phyloP scores from a whole-genome alignment of 2,113 vertebrate genomes.

The Acanthisitta chloris region DNA sequence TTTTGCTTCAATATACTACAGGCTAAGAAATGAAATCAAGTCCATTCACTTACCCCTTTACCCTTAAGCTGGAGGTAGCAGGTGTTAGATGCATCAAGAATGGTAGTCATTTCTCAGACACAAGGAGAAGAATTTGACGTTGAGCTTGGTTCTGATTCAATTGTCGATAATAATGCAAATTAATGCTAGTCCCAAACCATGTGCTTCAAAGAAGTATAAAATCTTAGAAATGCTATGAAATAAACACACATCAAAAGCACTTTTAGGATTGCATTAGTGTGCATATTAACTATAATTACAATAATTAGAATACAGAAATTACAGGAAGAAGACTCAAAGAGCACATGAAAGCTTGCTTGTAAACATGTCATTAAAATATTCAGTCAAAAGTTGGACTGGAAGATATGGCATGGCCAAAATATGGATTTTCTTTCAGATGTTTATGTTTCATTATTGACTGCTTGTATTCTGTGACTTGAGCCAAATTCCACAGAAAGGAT shows the following conservation, averaged over 20 bases:
- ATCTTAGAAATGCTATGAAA: not conserved
- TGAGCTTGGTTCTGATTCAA: not conserved
- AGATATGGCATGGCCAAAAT: not conserved
- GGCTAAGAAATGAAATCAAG: not conserved
- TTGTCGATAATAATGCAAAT: not conserved
- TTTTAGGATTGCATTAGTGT: not conserved
- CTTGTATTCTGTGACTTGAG: not conserved
- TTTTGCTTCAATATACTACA: not conserved
- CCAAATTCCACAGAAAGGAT: not conserved
- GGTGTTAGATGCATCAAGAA: not conserved
- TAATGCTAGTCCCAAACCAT: not conserved
- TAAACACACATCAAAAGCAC: not conserved
- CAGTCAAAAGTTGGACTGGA: not conserved
- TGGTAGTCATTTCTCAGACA: not conserved
- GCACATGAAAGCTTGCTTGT: not conserved
- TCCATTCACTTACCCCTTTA: not conserved
- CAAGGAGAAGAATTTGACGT: not conserved
- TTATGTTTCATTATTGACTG: not conserved
- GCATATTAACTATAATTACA: not conserved
- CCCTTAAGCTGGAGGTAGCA: not conserved
- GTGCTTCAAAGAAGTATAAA: not conserved
- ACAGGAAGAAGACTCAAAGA: conserved; percentile 12
- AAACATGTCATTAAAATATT: conserved; percentile 13
- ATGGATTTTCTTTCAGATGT: not conserved
- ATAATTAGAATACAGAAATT: conserved; percentile 23